These are phyloP conservation scores for Isaurus tuberculatus DNA, from an alignment of 92 coral and sea anemone species.

Conservation along the genomic window DNA sequence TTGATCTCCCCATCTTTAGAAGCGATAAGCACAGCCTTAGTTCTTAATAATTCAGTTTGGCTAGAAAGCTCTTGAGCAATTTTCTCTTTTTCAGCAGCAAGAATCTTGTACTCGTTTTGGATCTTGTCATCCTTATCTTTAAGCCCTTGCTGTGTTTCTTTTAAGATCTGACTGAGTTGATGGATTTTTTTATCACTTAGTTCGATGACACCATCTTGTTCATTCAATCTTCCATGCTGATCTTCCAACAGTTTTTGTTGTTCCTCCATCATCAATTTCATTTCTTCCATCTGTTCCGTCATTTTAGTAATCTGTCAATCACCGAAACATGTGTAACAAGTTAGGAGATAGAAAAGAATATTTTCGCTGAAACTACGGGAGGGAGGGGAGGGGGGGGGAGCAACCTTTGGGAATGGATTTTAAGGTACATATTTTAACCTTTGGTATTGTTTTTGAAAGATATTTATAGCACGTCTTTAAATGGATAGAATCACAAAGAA, in stretches of 20 bases:
- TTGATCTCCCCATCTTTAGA: slow-evolving; percentile 68
- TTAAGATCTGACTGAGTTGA: slow-evolving; percentile 62
- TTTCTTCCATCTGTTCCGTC: slow-evolving; percentile 88
- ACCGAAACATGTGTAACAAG: background rate
- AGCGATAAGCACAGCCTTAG: slow-evolving; percentile 38
- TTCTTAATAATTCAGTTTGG: slow-evolving; percentile 52
- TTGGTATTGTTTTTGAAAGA: too few relatives aligned
- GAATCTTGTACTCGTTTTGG: slow-evolving; percentile 38
- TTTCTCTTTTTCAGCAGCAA: slow-evolving; percentile 51
- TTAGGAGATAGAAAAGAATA: background rate
- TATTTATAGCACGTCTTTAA: too few relatives aligned
- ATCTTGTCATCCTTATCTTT: slow-evolving; percentile 56
- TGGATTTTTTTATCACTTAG: slow-evolving; percentile 66
- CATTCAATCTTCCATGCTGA: slow-evolving; percentile 78
- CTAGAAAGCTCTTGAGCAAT: slow-evolving; percentile 41
- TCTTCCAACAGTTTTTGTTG: slow-evolving; percentile 88
- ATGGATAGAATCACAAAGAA: too few relatives aligned
- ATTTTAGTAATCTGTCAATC: slow-evolving; percentile 52
- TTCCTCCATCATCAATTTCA: slow-evolving; percentile 90
- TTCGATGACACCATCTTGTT: slow-evolving; percentile 71
- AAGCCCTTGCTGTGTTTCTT: slow-evolving; percentile 59
- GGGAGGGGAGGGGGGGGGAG: too few relatives aligned
- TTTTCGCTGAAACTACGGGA: too few relatives aligned
- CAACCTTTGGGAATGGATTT: too few relatives aligned
- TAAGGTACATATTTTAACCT: too few relatives aligned